Base-by-base conservation (phyloP, 1,140 invertebrate species). In the Saccostrea echinata region DNA sequence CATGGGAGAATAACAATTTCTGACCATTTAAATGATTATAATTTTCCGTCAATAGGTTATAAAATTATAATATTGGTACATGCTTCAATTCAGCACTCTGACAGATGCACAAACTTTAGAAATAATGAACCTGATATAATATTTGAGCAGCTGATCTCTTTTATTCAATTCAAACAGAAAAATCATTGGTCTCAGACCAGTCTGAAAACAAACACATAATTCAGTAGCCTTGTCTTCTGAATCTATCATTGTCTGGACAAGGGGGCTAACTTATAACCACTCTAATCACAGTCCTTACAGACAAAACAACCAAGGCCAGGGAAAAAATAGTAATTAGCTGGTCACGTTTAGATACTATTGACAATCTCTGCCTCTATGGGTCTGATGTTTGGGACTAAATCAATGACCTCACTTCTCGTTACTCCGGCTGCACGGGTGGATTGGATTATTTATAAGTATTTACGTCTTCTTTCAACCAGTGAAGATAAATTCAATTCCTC, bases 41-140 rank as follows among this genome's bases (percentile, higher is more conserved):
- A 43, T 43, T 43, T 43, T 43, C 43, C 43, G 43, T 43, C 43
- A 43, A 6, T 43, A 6, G 6, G 43, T 43, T 43, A 43, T 43
- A 43, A 43, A n/a, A 43, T 43, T 43, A 43, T 43, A 43, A 4
- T 2, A 43, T 61, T 4, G 55, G 55, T 61, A 21, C 18, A 61
- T n/a, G 18, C n/a, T n/a, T 21, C 55, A n/a, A 21, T 21, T 61
- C 55, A 61, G 55, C 55, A 61, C n/a, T 61, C 18, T 61, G n/a
- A 61, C 55, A 61, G 55, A 61, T 61, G 13, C n/a, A 61, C 55
- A 61, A 61, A 61, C 55, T 61, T 61, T 61, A 61, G 18, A 57
- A 57, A 57, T 21, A 61, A 61, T 61, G n/a, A 61, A 21, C 21
- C 18, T 21, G 16, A 21, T 61, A 3, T 21, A 21, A 61, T 61